Evolutionary conservation across 2,113 vertebrate genomes (phyloP).

Genomic region (Neolamprologus longior): DNA sequence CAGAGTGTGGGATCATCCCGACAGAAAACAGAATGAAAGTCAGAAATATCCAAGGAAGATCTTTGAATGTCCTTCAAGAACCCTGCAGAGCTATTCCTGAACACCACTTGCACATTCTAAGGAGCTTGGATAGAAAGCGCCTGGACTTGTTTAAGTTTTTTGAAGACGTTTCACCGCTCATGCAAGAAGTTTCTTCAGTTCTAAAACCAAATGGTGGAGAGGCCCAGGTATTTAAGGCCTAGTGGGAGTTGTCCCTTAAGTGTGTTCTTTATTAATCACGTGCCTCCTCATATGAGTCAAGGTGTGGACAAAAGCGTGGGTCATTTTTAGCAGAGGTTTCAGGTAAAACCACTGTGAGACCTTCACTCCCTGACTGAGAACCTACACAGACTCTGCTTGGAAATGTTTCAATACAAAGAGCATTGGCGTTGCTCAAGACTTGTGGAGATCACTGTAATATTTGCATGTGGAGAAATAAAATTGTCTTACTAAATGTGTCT

Average conservation of each 20-base stretch:
- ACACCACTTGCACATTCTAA: not conserved
- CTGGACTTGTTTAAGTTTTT: not conserved
- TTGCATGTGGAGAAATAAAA: not conserved
- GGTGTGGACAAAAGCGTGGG: not conserved
- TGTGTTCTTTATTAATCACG: not conserved
- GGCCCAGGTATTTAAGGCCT: not conserved
- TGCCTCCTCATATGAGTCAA: not conserved
- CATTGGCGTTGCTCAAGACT: not conserved
- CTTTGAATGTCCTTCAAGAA: not conserved
- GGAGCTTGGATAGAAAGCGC: not conserved
- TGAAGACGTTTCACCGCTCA: not conserved
- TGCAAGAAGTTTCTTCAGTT: not conserved
- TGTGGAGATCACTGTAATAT: not conserved
- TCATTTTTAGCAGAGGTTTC: not conserved
- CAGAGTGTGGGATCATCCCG: not conserved
- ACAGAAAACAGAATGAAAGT: not conserved
- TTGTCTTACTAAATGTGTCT: fast-evolving
- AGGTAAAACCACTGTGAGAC: not conserved
- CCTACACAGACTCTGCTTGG: not conserved
- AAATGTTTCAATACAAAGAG: not conserved
- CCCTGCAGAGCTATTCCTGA: not conserved
- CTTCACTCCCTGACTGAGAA: not conserved
- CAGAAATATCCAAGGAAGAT: not conserved
- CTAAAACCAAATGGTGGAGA: not conserved
- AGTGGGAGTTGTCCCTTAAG: not conserved